Conservation (phyloP, 2,797 vertebrate genomes). For the Tauraco hartlaubi region DNA sequence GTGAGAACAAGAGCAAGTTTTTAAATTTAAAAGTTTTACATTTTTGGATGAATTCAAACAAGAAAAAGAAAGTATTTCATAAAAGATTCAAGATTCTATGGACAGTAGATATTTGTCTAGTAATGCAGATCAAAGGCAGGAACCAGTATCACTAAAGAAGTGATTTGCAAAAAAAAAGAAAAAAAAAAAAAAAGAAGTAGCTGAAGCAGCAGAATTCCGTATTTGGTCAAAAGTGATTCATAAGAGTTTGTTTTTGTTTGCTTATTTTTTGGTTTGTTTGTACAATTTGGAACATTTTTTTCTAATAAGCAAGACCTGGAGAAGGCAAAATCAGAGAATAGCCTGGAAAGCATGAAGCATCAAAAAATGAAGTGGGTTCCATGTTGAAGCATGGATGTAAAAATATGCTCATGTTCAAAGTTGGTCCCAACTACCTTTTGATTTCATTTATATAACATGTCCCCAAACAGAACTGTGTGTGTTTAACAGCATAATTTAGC, state of each 20-base stretch:
- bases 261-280: not conserved
- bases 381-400: slow-evolving; percentile 28
- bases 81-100: slow-evolving; percentile 68
- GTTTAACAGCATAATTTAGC: not conserved
- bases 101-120: slow-evolving; percentile 17
- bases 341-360: slow-evolving; percentile 36
- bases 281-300: not conserved
- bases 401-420: not conserved
- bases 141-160: slow-evolving; percentile 45
- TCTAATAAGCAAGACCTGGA: slow-evolving; percentile 38
- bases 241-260: not conserved
- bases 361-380: slow-evolving; percentile 55
- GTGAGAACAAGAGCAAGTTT: slow-evolving; percentile 29
- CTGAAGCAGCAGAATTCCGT: slow-evolving; percentile 62
- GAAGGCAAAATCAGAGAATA: slow-evolving; percentile 49
- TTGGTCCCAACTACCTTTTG: not conserved
- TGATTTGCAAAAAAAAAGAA: not conserved
- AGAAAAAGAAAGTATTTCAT: slow-evolving; percentile 65
- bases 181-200: not conserved
- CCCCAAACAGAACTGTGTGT: not conserved
- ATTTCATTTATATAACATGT: not conserved
- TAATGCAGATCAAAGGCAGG: slow-evolving; percentile 49
- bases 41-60: slow-evolving; percentile 60
- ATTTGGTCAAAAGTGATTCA: slow-evolving; percentile 16
- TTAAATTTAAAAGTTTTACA: slow-evolving; percentile 12